Percentiles rank a stretch among this genome's conserved stretches.
Evolutionary conservation across 2,797 vertebrate species (phyloP).

Genomic region (Basileuterus tristriatus): DNA sequence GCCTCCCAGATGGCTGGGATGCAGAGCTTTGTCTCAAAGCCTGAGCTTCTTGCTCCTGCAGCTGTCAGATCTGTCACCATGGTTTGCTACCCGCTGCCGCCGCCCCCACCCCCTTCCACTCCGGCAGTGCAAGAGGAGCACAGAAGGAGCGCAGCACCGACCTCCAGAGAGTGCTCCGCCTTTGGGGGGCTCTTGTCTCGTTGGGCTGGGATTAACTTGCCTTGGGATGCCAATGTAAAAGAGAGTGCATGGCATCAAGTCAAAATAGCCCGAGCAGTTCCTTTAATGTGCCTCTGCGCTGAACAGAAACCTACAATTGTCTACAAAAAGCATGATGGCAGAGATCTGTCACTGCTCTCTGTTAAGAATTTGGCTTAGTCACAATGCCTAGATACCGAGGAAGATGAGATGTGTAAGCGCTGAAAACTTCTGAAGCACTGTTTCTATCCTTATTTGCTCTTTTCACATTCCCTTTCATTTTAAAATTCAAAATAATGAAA

Average conservation of each 20-base stretch:
- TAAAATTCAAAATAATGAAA: not conserved
- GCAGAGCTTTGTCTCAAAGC: not conserved
- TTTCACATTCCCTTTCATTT: not conserved
- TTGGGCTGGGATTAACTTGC: not conserved
- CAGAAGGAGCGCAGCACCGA: not conserved
- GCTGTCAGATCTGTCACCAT: slow-evolving; percentile 17
- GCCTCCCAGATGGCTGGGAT: slow-evolving; percentile 19
- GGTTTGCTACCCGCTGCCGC: not conserved
- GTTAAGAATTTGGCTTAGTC: not conserved
- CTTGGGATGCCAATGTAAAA: not conserved
- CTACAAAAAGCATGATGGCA: not conserved
- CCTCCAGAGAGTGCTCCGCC: accelerated
- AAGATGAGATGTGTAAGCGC: not conserved
- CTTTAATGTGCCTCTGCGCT: not conserved
- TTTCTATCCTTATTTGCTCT: not conserved
- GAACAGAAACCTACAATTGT: not conserved
- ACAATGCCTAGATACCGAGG: not conserved
- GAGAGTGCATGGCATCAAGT: not conserved
- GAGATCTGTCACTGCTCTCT: not conserved
- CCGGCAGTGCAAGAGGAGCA: not conserved
- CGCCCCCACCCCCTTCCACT: not conserved
- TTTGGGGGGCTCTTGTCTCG: not conserved
- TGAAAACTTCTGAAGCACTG: not conserved
- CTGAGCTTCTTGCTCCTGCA: slow-evolving; percentile 23
- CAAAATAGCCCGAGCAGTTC: not conserved